These are phyloP conservation scores for Potorous gilbertii DNA, from an alignment of 2,797 vertebrate genomes.

Conservation along the genomic window DNA sequence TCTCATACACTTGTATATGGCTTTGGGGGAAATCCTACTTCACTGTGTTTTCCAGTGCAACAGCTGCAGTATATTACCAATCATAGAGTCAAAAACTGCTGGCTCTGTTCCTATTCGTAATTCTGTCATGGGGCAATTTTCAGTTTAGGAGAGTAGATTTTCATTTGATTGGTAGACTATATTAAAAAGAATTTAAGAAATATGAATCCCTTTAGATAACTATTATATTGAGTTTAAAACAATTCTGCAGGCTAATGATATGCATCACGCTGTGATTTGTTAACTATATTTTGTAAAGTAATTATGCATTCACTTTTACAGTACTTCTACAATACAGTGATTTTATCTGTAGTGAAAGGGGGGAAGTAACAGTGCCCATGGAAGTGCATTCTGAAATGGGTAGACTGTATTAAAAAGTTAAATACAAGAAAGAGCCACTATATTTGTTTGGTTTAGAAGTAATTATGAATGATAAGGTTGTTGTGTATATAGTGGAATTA, in stretches of 20 bases:
- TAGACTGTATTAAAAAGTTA: constrained; percentile 5
- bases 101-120: constrained; percentile 48
- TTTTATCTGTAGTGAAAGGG: constrained; percentile 4
- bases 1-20: constrained; percentile 16
- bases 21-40: constrained; percentile 58
- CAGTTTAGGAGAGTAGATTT: constrained; percentile 55
- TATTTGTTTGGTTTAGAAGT: constrained; percentile 32
- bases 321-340: not conserved
- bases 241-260: constrained; percentile 58
- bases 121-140: constrained; percentile 65
- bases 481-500: constrained; percentile 53
- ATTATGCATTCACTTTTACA: constrained; percentile 46
- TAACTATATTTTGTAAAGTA: constrained; percentile 23
- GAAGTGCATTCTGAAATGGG: constrained; percentile 25
- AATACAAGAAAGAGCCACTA: not conserved
- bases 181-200: constrained; percentile 61
- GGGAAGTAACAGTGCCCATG: not conserved
- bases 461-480: constrained; percentile 51
- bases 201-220: constrained; percentile 53
- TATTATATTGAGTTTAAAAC: constrained; percentile 64
- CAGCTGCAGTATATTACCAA: constrained; percentile 38
- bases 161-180: constrained; percentile 59
- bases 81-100: constrained; percentile 56
- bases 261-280: not conserved
- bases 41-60: constrained; percentile 45